A percentile compares a stretch with the other conserved stretches of the same genome.
These are phyloP conservation scores for Drosophila murphyi DNA, from an alignment of 1,140 invertebrate genomes.

Conservation along the genomic window DNA sequence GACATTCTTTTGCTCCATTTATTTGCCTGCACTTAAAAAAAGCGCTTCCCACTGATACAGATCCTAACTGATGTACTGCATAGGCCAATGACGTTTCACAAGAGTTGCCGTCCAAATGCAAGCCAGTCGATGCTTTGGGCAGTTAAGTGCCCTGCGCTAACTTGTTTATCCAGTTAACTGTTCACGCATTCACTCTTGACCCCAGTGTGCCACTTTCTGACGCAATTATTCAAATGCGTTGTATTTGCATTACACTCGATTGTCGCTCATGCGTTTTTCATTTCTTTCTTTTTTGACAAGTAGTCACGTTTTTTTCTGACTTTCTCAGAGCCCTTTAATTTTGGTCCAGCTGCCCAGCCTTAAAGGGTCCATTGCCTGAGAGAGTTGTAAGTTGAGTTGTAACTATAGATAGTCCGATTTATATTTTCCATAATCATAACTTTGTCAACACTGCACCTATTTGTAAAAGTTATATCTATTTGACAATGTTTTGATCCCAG, in stretches of 20 bases:
- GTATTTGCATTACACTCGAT: conserved; percentile 18
- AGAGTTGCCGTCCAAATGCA: background rate
- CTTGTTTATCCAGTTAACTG: conserved; percentile 11
- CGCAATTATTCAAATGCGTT: conserved; percentile 13
- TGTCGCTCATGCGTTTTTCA: conserved; percentile 1
- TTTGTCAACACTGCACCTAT: too few relatives aligned
- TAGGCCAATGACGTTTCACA: conserved; percentile 1
- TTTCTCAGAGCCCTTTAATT: background rate
- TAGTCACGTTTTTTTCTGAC: conserved; percentile 4
- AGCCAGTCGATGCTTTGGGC: background rate
- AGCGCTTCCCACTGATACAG: background rate
- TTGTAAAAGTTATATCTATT: too few relatives aligned
- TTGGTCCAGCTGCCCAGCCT: too few relatives aligned
- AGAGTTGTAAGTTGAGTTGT: too few relatives aligned
- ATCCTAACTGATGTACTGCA: background rate
- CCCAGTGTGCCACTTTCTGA: background rate
- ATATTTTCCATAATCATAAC: too few relatives aligned
- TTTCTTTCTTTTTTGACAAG: background rate
- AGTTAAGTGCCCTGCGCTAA: background rate
- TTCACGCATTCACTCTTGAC: conserved; percentile 17
- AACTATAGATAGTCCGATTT: too few relatives aligned
- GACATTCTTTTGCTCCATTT: too few relatives aligned
- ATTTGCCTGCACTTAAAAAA: too few relatives aligned
- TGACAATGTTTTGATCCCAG: too few relatives aligned
- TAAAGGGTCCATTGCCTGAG: too few relatives aligned